Conservation (phyloP, 2,797 vertebrate species). For the Sphenopsis melanotis region DNA sequence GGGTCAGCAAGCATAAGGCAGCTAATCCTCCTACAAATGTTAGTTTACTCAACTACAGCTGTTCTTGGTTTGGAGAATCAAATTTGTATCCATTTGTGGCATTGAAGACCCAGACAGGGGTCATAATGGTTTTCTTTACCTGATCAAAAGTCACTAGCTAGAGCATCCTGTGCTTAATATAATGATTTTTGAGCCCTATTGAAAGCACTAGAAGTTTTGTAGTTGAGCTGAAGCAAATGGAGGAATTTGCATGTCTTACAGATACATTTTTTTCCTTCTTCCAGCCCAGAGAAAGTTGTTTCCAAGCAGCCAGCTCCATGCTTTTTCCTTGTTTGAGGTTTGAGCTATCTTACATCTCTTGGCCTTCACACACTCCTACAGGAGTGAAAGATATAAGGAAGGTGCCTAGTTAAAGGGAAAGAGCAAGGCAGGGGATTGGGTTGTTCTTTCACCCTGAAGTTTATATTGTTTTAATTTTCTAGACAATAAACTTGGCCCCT, state of each 20-base stretch:
- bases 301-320: neutral
- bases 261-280: neutral
- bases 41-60: slow-evolving; percentile 6
- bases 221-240: neutral
- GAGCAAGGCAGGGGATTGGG: neutral
- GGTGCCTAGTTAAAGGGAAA: neutral
- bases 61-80: slow-evolving; percentile 3
- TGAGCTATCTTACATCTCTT: neutral
- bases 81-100: neutral
- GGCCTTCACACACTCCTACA: neutral
- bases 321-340: neutral
- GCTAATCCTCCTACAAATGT: slow-evolving; percentile 7
- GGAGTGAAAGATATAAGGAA: neutral
- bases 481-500: neutral
- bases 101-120: neutral
- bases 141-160: neutral
- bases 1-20: neutral
- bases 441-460: neutral
- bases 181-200: neutral
- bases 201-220: neutral
- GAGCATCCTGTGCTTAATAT: neutral
- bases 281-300: neutral
- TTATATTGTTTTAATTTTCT: neutral
- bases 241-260: neutral
- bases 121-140: neutral